Evolutionary conservation across 92 coral and sea anemone genomes (phyloP).

Genomic region (Palythoa grandiflora): DNA sequence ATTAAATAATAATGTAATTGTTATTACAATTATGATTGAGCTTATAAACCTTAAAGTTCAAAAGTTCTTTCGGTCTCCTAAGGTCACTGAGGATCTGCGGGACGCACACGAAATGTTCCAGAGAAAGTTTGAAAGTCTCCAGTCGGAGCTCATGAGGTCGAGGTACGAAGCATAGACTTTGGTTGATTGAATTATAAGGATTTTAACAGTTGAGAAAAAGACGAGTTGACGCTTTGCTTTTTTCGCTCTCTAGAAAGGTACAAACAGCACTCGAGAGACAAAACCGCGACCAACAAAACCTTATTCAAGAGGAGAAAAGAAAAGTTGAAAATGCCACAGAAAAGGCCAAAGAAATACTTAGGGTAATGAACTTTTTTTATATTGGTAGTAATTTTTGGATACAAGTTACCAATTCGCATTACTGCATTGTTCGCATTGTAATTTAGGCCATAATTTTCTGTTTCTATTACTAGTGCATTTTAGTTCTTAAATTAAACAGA

Average conservation of each 20-base stretch:
- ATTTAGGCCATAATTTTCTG: too few species aligned
- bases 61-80: not conserved
- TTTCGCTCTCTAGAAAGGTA: slow-evolving; percentile 64
- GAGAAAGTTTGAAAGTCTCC: slow-evolving; percentile 85
- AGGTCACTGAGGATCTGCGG: slow-evolving; percentile 90
- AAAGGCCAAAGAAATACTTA: slow-evolving; percentile 86
- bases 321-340: slow-evolving; percentile 87
- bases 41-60: not conserved
- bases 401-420: too few species aligned
- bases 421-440: too few species aligned
- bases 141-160: slow-evolving; percentile 88
- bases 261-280: slow-evolving; percentile 88
- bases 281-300: slow-evolving; percentile 83
- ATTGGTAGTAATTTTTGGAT: too few species aligned
- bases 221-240: not conserved
- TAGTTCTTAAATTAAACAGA: too few species aligned
- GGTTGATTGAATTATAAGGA: too few species aligned
- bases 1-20: too few species aligned
- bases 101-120: slow-evolving; percentile 98
- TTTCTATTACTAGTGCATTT: too few species aligned
- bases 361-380: too few species aligned
- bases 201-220: not conserved
- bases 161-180: slow-evolving; percentile 58
- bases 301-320: slow-evolving; percentile 77
- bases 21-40: too few species aligned